Percentiles rank a stretch among this genome's conserved stretches.
These are phyloP conservation scores for Peromyscus eremicus DNA, from an alignment of 2,797 vertebrate species.

Conservation along the genomic window DNA sequence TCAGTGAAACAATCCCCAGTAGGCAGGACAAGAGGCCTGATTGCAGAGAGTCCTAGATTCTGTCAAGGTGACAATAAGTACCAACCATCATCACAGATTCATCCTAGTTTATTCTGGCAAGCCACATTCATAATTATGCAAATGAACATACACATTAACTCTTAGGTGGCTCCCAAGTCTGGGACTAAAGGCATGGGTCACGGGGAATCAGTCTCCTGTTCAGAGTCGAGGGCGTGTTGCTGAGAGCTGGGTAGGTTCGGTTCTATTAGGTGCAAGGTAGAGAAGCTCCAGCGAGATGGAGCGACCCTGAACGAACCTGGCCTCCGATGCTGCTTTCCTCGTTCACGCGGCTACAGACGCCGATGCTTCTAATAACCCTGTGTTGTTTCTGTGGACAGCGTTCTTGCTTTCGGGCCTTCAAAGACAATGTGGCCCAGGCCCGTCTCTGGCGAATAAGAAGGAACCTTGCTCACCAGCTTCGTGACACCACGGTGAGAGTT, in stretches of 20 bases:
- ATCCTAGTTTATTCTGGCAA: background rate
- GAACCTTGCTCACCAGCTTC: slow-evolving; percentile 90
- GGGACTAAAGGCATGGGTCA: background rate
- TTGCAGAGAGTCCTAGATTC: background rate
- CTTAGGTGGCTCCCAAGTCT: background rate
- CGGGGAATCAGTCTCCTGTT: background rate
- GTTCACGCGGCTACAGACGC: background rate
- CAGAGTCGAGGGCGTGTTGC: background rate
- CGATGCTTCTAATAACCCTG: background rate
- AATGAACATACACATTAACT: background rate
- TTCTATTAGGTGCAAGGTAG: background rate
- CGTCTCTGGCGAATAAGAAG: slow-evolving; percentile 87
- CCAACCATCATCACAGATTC: background rate
- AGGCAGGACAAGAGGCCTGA: too few species aligned
- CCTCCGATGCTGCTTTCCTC: background rate
- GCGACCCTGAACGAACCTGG: background rate
- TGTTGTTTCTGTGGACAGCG: slow-evolving; percentile 84
- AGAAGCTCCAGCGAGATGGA: background rate
- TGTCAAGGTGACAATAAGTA: background rate
- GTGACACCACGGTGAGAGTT: slow-evolving; percentile 81
- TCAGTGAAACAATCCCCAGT: background rate
- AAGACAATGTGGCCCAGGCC: slow-evolving; percentile 84
- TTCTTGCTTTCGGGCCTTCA: slow-evolving; percentile 88
- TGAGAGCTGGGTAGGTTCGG: background rate
- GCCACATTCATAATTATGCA: background rate